Conservation (phyloP, 2,113 vertebrate genomes). For the Ramphastos sulfuratus region DNA sequence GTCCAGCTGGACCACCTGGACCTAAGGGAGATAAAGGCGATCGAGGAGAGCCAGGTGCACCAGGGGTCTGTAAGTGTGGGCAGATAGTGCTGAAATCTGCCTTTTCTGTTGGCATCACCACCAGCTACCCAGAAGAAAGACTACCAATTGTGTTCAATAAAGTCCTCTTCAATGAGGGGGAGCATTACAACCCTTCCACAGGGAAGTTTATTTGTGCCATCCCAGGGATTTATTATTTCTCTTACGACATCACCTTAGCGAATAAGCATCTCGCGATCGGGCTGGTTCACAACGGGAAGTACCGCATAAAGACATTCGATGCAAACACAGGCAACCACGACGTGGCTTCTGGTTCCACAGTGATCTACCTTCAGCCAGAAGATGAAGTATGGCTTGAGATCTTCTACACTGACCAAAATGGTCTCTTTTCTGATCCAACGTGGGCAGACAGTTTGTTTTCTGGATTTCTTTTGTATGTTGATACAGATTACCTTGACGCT, state of each 20-base stretch:
- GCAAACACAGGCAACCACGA: constrained; percentile 98
- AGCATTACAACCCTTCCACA: constrained; percentile 89
- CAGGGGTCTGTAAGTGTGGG: constrained; percentile 90
- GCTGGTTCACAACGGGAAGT: constrained; percentile 93
- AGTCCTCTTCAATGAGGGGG: constrained; percentile 92
- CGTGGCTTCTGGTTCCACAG: constrained; percentile 91
- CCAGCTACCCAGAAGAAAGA: constrained; percentile 92
- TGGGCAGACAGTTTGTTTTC: constrained; percentile 98
- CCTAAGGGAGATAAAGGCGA: constrained; percentile 87
- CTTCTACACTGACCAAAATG: constrained; percentile 94
- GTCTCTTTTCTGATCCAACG: constrained; percentile 91
- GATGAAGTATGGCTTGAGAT: constrained; percentile 99
- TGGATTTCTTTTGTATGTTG: constrained; percentile 94
- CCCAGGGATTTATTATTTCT: constrained; percentile 96
- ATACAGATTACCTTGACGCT: constrained; percentile 91
- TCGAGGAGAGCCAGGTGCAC: constrained; percentile 80
- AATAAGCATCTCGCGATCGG: constrained; percentile 96
- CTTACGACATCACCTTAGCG: constrained; percentile 96
- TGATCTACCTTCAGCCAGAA: constrained; percentile 92
- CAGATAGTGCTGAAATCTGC: constrained; percentile 91
- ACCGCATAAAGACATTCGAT: constrained; percentile 93
- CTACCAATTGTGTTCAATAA: constrained; percentile 94
- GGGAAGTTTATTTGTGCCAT: constrained; percentile 97
- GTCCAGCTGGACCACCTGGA: constrained; percentile 80
- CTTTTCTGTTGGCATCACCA: constrained; percentile 96